Percentiles rank a stretch among this genome's conserved stretches.
Evolutionary conservation across 2,888 invertebrate genomes (phyloP).

Genomic region (Nephrotoma guestfalica): DNA sequence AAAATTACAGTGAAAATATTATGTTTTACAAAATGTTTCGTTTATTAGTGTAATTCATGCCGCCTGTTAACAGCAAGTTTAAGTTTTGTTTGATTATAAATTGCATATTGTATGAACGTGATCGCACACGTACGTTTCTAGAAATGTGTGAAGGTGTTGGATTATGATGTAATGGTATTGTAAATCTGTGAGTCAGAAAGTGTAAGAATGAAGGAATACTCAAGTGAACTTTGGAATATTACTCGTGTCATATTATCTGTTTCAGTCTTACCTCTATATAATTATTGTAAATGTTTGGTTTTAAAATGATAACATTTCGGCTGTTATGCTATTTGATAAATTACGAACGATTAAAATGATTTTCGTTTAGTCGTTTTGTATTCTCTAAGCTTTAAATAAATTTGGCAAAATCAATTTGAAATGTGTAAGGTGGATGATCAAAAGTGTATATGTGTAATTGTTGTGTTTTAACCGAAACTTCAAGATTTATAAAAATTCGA

Average conservation of each 20-base stretch:
- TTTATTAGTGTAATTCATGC: not conserved
- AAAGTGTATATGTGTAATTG: too few species aligned
- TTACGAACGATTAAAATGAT: not conserved
- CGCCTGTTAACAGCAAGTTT: not conserved
- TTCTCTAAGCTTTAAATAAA: too few species aligned
- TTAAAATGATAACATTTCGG: not conserved
- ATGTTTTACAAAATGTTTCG: not conserved
- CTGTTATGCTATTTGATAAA: not conserved
- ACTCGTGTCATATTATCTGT: not conserved
- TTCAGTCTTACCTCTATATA: not conserved
- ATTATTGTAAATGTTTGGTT: not conserved
- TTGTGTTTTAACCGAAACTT: too few species aligned
- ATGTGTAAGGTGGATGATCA: too few species aligned
- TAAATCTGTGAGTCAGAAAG: not conserved
- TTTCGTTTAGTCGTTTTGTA: not conserved
- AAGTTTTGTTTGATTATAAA: not conserved
- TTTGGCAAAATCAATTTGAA: too few species aligned
- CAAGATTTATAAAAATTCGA: too few species aligned
- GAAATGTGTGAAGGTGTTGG: not conserved
- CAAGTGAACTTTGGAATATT: not conserved
- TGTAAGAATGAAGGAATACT: not conserved
- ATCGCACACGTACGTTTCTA: not conserved
- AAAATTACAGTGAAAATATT: not conserved
- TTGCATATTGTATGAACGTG: not conserved
- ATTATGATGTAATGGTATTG: not conserved